Evolutionary conservation across 2,113 vertebrate genomes (phyloP).

Genomic region (Apteryx owenii): DNA sequence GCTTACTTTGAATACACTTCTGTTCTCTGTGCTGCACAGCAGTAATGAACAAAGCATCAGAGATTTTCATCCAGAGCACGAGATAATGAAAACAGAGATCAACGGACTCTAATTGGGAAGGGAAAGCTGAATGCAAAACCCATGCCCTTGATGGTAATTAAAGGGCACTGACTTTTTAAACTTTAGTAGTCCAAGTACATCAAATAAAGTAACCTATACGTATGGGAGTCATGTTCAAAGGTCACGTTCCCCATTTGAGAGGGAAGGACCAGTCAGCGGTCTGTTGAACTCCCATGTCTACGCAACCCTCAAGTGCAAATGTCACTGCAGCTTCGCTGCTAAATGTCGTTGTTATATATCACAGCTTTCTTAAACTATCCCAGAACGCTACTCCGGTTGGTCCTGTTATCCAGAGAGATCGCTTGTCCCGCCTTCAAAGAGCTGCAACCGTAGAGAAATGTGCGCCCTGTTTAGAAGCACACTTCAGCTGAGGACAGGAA

Average conservation of each 20-base stretch:
- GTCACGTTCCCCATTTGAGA: background rate
- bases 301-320: rapidly evolving
- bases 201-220: background rate
- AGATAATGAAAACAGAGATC: background rate
- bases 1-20: rapidly evolving
- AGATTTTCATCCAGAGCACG: rapidly evolving
- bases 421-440: background rate
- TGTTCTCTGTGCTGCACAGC: background rate
- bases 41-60: background rate
- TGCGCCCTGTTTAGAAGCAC: background rate
- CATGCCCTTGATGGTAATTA: background rate
- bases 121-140: background rate
- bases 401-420: background rate
- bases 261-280: background rate
- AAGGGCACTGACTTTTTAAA: background rate
- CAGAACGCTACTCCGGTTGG: too few species aligned
- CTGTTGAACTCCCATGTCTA: background rate
- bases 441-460: background rate
- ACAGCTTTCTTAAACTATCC: background rate
- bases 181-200: rapidly evolving
- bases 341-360: background rate
- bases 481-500: background rate
- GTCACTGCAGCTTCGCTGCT: background rate
- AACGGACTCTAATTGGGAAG: background rate
- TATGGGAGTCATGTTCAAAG: background rate